Evolutionary conservation across 2,888 invertebrate species (phyloP).

Genomic region (Hypomecis atomaria): DNA sequence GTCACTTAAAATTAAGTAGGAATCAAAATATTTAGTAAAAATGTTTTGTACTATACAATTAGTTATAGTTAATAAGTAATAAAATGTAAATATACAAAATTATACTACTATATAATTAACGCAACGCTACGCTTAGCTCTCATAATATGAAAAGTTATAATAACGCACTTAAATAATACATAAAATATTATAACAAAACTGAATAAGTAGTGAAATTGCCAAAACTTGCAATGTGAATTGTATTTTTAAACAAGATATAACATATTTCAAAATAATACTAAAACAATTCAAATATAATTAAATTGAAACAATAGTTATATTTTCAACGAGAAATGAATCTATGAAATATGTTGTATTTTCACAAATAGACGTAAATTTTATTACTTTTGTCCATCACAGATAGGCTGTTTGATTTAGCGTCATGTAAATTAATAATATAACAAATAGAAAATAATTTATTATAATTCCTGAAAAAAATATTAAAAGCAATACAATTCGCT

Average conservation of each 20-base stretch:
- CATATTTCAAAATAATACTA: constrained; percentile 25
- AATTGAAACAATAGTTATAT: constrained; percentile 14
- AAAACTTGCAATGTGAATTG: constrained; percentile 50
- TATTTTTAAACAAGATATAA: constrained; percentile 47
- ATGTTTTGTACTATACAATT: constrained; percentile 73
- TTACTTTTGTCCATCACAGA: constrained; percentile 11
- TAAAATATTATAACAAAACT: constrained; percentile 43
- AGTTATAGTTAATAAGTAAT: constrained; percentile 36
- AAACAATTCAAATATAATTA: constrained; percentile 8
- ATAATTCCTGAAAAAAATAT: constrained; percentile 33
- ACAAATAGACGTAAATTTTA: constrained; percentile 7
- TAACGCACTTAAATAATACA: constrained; percentile 38
- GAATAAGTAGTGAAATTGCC: constrained; percentile 49
- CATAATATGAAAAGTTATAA: constrained; percentile 49
- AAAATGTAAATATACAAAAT: constrained; percentile 57
- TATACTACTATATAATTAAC: constrained; percentile 42
- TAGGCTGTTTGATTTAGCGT: constrained; percentile 28
- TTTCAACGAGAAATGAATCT: constrained; percentile 1
- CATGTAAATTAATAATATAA: constrained; percentile 26
- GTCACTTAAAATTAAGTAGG: constrained; percentile 46
- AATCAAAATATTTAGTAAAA: constrained; percentile 66
- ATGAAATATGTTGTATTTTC: constrained; percentile 25
- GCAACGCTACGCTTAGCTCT: constrained; percentile 67
- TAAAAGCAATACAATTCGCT: constrained; percentile 76
- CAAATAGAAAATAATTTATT: constrained; percentile 28